Base-by-base conservation (phyloP, 1,140 invertebrate genomes). In the Scaptodrosophila lebanonensis region DNA sequence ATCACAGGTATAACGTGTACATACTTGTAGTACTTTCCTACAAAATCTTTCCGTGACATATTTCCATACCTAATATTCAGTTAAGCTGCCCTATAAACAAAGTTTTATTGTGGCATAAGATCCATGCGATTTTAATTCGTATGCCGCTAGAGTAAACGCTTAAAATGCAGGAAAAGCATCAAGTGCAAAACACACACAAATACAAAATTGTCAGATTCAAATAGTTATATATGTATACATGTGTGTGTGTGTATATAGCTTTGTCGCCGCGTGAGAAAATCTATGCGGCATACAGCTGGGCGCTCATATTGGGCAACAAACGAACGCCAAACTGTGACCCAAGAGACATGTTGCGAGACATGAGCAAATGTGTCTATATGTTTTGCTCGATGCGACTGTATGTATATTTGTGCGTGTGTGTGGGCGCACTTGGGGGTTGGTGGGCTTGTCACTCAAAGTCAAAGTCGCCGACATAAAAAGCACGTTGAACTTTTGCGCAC, bases 251-350 rank as follows among this genome's bases (percentile, higher is more conserved):
- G 33, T 44, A 30, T 49, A 8, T 56, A 48, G 58, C 25, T 64
- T 54, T 22, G 38, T n/a, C 56, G 42, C 60, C 65, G 32, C 75
- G 73, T 79, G 68, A 79, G 68, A 77, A 73, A 79, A 77, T 77
- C 73, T 77, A 77, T 79, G 73, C 69, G 75, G 75, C 69, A 79
- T 82, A 75, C 75, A 82, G 75, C 69, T 79, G 73, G 73, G 73
- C 75, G 73, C 75, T 53, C 73, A 79, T 79, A 63, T 67, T 69
- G 8, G 18, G 52, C 48, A 58, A 30, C 59, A 45, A 29, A 49
- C 50, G 40, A 59, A 48, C 42, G 15, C 32, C 39, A 25, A 20
- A 12, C 47, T n/a, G n/a, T n/a, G n/a, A n/a, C n/a, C n/a, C n/a
- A n/a, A 50, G 51, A 65, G 49, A 59, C 60, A 64, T 66, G 61